Evolutionary conservation across 2,797 vertebrate genomes (phyloP).

Genomic region (Aythya fuligula): DNA sequence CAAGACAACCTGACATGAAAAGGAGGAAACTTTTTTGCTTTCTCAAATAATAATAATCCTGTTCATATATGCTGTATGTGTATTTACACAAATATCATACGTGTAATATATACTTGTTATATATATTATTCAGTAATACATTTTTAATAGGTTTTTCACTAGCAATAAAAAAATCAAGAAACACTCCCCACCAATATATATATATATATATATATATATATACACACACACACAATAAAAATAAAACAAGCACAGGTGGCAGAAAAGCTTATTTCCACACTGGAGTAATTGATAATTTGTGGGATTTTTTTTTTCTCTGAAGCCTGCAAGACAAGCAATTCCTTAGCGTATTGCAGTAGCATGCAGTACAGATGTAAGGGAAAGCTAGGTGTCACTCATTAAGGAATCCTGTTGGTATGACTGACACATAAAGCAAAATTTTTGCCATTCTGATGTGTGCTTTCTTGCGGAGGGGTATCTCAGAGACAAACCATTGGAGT

Average conservation of each 20-base stretch:
- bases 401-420: conserved; percentile 66
- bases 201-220: neutral
- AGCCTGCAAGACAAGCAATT: conserved; percentile 60
- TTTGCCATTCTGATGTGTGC: conserved; percentile 74
- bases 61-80: neutral
- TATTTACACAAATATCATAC: neutral
- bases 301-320: neutral
- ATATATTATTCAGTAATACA: neutral
- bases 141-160: neutral
- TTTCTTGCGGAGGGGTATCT: conserved; percentile 73
- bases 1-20: neutral
- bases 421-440: conserved; percentile 72
- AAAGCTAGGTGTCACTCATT: conserved; percentile 69
- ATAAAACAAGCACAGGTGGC: conserved; percentile 30
- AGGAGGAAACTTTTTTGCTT: neutral
- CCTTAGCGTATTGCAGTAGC: conserved; percentile 64
- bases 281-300: conserved; percentile 69
- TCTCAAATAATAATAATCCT: neutral
- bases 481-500: conserved; percentile 67
- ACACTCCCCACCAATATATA: neutral
- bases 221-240: neutral
- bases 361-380: conserved; percentile 69
- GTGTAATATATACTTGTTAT: too few relatives aligned
- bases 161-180: neutral
- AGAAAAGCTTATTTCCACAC: conserved; percentile 2